Conservation (phyloP, 2,888 invertebrate species). For the Podabrus alpinus region DNA sequence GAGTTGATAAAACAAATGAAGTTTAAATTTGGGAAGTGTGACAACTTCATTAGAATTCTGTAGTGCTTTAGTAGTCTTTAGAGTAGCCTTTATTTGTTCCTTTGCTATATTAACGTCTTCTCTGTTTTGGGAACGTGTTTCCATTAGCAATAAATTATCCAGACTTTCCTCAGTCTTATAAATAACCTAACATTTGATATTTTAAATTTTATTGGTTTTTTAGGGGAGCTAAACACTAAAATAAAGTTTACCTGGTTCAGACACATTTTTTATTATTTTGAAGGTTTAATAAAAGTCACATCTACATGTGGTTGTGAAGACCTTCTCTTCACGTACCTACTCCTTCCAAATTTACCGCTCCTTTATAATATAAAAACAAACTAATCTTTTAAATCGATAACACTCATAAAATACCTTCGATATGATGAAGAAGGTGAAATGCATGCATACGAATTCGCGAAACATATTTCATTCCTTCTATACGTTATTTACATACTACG, state of each 20-base stretch:
- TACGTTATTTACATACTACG: slow-evolving; percentile 4
- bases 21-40: slow-evolving; percentile 11
- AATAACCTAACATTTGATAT: slow-evolving; percentile 14
- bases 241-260: too few species aligned
- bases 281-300: too few species aligned
- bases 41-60: slow-evolving; percentile 28
- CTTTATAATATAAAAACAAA: background rate
- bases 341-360: too few species aligned
- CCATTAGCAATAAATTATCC: slow-evolving; percentile 30
- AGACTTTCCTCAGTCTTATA: slow-evolving; percentile 12
- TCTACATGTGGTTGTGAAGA: too few species aligned
- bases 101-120: slow-evolving; percentile 10
- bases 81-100: slow-evolving; percentile 7
- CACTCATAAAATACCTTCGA: background rate
- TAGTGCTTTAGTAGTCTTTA: slow-evolving; percentile 16
- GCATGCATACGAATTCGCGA: slow-evolving; percentile 21
- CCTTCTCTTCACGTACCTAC: too few species aligned
- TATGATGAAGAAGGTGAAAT: slow-evolving; percentile 7
- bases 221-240: background rate
- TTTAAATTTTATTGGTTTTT: background rate
- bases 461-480: slow-evolving; percentile 17
- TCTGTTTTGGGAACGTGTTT: slow-evolving; percentile 25
- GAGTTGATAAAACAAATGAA: slow-evolving; percentile 2
- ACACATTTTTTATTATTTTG: background rate
- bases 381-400: background rate